phyloP scores from a whole-genome alignment of 2,888 invertebrate genomes.

The Hydrotaea cyrtoneurina region DNA sequence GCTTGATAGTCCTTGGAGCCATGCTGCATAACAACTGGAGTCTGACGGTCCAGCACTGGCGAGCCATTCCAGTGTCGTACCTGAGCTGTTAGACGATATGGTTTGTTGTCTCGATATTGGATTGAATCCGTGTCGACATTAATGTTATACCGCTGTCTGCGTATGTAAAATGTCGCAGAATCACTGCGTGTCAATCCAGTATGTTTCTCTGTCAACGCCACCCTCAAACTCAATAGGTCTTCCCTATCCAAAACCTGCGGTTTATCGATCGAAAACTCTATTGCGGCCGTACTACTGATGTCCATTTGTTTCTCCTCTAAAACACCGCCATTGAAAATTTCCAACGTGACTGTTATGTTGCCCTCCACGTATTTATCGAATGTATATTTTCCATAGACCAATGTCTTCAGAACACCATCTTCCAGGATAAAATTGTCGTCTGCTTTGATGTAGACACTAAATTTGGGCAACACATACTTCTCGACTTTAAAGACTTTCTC shows the following conservation, averaged over 20 bases:
- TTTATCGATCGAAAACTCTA: not conserved
- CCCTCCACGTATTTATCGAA: slow-evolving; percentile 94
- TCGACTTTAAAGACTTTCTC: slow-evolving; percentile 84
- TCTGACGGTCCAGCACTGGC: slow-evolving; percentile 23
- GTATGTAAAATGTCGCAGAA: too few species aligned
- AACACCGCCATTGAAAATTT: slow-evolving; percentile 84
- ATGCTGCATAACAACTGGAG: slow-evolving; percentile 46
- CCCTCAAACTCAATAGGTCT: too few species aligned
- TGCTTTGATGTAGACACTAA: slow-evolving; percentile 91
- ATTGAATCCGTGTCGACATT: not conserved
- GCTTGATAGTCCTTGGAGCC: slow-evolving; percentile 32
- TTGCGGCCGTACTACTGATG: not conserved
- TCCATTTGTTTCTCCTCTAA: slow-evolving; percentile 91
- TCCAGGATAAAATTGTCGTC: slow-evolving; percentile 91
- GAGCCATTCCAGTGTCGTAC: slow-evolving; percentile 46
- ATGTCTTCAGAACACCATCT: slow-evolving; percentile 82
- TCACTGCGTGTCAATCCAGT: slow-evolving; percentile 10
- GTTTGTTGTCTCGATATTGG: slow-evolving; percentile 46
- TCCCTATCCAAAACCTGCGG: too few species aligned
- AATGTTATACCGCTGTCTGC: not conserved
- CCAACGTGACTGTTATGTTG: slow-evolving; percentile 88
- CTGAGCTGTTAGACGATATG: slow-evolving; percentile 30
- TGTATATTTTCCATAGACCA: slow-evolving; percentile 84
- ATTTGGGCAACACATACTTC: slow-evolving; percentile 95
- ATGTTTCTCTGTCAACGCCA: slow-evolving; percentile 7